These are phyloP conservation scores for Lamellibrachia satsuma DNA, from an alignment of 2,888 invertebrate genomes.

Conservation along the genomic window DNA sequence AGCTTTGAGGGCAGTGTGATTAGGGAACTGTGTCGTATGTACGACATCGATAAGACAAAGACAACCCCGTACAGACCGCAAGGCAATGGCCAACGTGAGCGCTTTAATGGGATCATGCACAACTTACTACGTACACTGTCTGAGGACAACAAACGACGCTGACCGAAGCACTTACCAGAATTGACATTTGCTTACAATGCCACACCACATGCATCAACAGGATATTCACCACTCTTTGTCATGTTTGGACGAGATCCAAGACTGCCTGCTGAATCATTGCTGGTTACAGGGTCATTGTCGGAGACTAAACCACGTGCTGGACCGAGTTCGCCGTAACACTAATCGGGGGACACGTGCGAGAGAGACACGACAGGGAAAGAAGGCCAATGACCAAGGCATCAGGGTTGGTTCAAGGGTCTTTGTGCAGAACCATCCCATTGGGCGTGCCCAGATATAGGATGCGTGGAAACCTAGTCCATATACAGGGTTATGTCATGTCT, in stretches of 20 bases:
- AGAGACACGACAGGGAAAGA: background rate
- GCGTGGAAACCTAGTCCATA: slow-evolving; percentile 18
- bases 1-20: background rate
- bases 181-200: background rate
- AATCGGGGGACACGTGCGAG: background rate
- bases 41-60: background rate
- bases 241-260: background rate
- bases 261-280: background rate
- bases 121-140: background rate
- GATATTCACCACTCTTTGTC: background rate
- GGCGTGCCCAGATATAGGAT: slow-evolving; percentile 27
- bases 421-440: slow-evolving; percentile 25
- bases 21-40: background rate
- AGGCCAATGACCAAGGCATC: background rate
- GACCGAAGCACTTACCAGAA: background rate
- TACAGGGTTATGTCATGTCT: slow-evolving; percentile 20
- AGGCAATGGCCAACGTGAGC: background rate
- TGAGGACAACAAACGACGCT: background rate
- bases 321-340: background rate
- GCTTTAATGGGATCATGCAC: background rate
- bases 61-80: background rate
- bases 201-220: background rate
- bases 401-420: slow-evolving; percentile 24
- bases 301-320: background rate
- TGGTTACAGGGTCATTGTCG: background rate